phyloP scores from a whole-genome alignment of 1,140 invertebrate genomes.

The Pseudachorutes palmiensis region DNA sequence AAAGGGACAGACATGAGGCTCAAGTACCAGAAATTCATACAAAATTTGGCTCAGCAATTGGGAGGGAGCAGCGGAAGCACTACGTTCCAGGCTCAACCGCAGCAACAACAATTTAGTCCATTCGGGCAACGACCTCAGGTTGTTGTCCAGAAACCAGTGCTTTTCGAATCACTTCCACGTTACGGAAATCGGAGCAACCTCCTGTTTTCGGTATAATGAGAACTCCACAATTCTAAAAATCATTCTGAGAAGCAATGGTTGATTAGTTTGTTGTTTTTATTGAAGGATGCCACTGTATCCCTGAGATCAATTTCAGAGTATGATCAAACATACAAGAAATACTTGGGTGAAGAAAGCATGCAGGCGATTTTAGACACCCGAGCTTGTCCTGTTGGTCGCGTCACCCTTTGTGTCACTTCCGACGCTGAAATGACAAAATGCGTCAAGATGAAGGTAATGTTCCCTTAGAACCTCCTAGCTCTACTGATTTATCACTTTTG shows the following conservation, averaged over 20 bases:
- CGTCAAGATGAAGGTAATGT: conserved; percentile 77
- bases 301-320: conserved; percentile 53
- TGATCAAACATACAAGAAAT: conserved; percentile 55
- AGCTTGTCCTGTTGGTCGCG: conserved; percentile 66
- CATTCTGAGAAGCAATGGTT: too few relatives aligned
- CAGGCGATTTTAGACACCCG: conserved; percentile 62
- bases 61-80: conserved; percentile 31
- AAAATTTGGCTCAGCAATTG: conserved; percentile 46
- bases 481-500: conserved; percentile 2
- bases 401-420: conserved; percentile 83
- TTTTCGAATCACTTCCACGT: conserved; percentile 60
- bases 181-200: conserved; percentile 60
- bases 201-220: conserved; percentile 60
- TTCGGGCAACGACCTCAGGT: conserved; percentile 20
- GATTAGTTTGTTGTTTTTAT: too few relatives aligned
- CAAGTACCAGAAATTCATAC: conserved; percentile 49
- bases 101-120: conserved; percentile 39
- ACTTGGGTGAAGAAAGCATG: conserved; percentile 51
- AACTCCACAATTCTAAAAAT: too few relatives aligned
- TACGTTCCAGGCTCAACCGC: conserved; percentile 26
- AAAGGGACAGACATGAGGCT: conserved; percentile 52
- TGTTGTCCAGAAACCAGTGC: background rate
- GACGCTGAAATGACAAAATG: conserved; percentile 85
- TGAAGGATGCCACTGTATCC: conserved; percentile 59
- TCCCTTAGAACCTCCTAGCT: conserved; percentile 11